Evolutionary conservation across 2,113 vertebrate genomes (phyloP), one percentile per base, ranked within the genome.

Genomic region (Percina caprodes): DNA sequence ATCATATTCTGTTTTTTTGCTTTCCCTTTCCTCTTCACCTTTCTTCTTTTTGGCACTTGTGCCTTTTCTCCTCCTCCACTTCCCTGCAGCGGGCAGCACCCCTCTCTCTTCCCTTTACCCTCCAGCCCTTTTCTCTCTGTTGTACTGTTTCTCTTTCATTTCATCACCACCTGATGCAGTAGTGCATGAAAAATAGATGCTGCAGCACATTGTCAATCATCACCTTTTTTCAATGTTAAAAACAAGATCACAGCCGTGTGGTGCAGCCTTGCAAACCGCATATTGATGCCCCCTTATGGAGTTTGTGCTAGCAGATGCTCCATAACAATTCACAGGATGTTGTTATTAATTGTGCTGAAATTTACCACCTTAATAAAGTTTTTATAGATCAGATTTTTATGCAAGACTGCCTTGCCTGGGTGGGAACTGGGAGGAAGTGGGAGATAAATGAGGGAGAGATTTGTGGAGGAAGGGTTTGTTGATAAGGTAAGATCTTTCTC

Each of bases 341-440:
- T 91, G 90, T 93, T 95, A 94, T 94, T 95, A 94, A 95, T 94
- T 94, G 93, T 88, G 84, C 83, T 23, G 69, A 84, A 93, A 93
- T 95, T 93, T 94, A 94, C 70, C 78, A 87, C 78, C 82, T 90
- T 88, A 88, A 94, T 94, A 93, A 95, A 93, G 84, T 93, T 92
- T 91, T 94, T 92, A 94, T 93, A 52, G 91, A 93, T 91, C 75
- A 6, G 10, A 70, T 84, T 92, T 93, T 93, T 85, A 93, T 90
- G 89, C 49, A 8, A 60, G 16, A 75, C 81, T 83, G 69, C 85
- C 54, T 83, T 63, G 60, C 55, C 73, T 33, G 48, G 77, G 35
- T 81, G 56, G 67, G 51, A 77, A 77, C 15, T 26, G 10, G 78
- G 72, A 55, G 69, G 77, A 70, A 16, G 55, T 83, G 39, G 49